A percentile compares a stretch with the other conserved stretches of the same genome.
phyloP scores from a whole-genome alignment of 53 echinoderm and acorn worm genomes.

The Luidia sarsii region DNA sequence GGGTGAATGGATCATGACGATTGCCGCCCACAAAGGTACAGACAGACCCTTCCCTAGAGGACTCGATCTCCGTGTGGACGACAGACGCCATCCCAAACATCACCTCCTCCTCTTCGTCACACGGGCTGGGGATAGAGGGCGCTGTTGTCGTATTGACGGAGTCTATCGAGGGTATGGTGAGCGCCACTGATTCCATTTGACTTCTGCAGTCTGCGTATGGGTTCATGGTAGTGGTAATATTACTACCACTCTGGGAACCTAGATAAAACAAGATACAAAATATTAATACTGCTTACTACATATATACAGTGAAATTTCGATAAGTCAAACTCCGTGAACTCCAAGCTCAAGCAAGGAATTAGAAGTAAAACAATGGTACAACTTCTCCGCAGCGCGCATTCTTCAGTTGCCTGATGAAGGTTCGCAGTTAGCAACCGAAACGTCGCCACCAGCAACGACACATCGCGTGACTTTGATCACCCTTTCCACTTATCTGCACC shows the following conservation, averaged over 20 bases:
- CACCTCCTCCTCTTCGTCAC: constrained; percentile 63
- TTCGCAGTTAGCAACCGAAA: too few species aligned
- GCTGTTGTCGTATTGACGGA: constrained; percentile 14
- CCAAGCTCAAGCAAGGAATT: too few species aligned
- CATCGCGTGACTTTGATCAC: too few species aligned
- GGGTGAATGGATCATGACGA: constrained; percentile 60
- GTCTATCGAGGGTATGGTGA: constrained; percentile 6
- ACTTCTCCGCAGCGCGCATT: too few species aligned
- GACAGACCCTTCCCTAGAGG: constrained; percentile 63
- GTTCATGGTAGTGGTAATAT: neutral
- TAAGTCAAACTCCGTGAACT: too few species aligned
- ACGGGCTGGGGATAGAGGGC: constrained; percentile 29
- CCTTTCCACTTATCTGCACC: too few species aligned
- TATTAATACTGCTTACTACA: too few species aligned
- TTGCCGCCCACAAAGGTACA: constrained; percentile 74
- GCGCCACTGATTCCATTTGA: neutral
- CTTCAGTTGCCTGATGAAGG: too few species aligned
- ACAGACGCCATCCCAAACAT: constrained; percentile 67
- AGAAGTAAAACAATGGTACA: too few species aligned
- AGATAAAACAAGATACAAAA: too few species aligned
- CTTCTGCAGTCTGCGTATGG: constrained; percentile 7
- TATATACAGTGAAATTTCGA: too few species aligned
- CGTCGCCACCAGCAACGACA: too few species aligned
- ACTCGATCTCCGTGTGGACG: constrained; percentile 56
- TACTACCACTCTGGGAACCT: neutral